These are phyloP conservation scores for Sicus ferrugineus DNA, from an alignment of 2,888 invertebrate genomes.

Conservation along the genomic window DNA sequence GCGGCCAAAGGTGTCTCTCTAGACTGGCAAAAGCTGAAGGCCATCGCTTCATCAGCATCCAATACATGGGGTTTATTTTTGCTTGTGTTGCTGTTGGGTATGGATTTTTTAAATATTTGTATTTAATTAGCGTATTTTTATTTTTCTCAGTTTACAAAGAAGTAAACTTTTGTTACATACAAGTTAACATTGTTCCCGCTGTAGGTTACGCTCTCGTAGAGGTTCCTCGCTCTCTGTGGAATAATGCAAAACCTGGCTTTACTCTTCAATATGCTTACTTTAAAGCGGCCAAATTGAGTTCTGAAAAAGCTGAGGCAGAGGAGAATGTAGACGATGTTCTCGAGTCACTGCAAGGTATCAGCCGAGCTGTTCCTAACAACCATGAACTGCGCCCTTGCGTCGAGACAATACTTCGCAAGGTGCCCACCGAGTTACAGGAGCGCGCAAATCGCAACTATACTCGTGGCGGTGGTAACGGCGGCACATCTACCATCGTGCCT, in stretches of 20 bases:
- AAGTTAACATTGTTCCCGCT: neutral
- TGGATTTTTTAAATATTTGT: slow-evolving; percentile 23
- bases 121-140: neutral
- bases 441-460: slow-evolving; percentile 71
- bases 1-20: slow-evolving; percentile 87
- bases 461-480: slow-evolving; percentile 65
- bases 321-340: slow-evolving; percentile 95
- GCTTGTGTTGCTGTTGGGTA: slow-evolving; percentile 83
- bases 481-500: slow-evolving; percentile 72
- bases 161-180: neutral
- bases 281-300: slow-evolving; percentile 90
- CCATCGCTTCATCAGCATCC: slow-evolving; percentile 96
- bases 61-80: slow-evolving; percentile 99
- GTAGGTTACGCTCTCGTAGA: slow-evolving; percentile 92
- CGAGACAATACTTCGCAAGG: slow-evolving; percentile 89
- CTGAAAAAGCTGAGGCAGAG: slow-evolving; percentile 96
- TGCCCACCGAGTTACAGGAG: slow-evolving; percentile 80
- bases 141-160: neutral
- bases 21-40: slow-evolving; percentile 92
- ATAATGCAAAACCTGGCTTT: slow-evolving; percentile 85
- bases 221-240: slow-evolving; percentile 91
- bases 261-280: slow-evolving; percentile 89
- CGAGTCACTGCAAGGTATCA: slow-evolving; percentile 86
- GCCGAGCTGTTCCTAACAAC: slow-evolving; percentile 76
- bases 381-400: slow-evolving; percentile 81